Base-by-base conservation (phyloP, 2,113 vertebrate species). In the Pterocles orientalis region DNA sequence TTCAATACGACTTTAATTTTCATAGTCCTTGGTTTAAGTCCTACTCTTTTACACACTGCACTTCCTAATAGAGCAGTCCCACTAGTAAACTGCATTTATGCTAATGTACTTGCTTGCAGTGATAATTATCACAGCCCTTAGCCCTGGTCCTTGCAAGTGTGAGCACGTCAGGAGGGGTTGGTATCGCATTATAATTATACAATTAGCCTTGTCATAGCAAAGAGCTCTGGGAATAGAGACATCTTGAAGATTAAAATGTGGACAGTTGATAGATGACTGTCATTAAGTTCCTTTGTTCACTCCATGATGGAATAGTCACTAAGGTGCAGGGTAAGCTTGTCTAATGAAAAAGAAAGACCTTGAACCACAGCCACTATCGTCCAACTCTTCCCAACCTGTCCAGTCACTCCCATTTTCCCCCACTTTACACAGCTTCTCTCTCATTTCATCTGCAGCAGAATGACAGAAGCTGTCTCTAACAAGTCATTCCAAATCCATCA, bases 191-290 rank as follows among this genome's bases (percentile, higher is more conserved):
- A 31, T 92, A 96, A 97, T 94, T 97, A 96, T n/a, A 94, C 94
- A 97, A 94, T 98, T 97, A 97, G 97, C 97, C 96, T 97, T 97
- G 98, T 97, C 97, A 94, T 78, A 90, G 88, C 94, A 92, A 73
- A 78, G 82, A 90, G 92, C 97, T 95, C 39, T 79, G 97, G 97
- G 96, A 97, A 95, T 94, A 96, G 88, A 79, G 65, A 92, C 87
- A 92, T 97, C 95, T 90, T 71, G 81, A 95, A 94, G 94, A 86
- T 95, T 89, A 68, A 94, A 95, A 92, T 43, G 89, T 53, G 62
- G 79, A 86, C 81, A 87, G 95, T 84, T 98, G 98, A 98, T 97
- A 94, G 97, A 98, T 98, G 97, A 95, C 85, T 95, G 84, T 90
- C 97, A 98, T 98, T 98, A 98, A 95, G 72, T 75, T 92, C 82